Conservation (phyloP, 2,113 vertebrate species). For the Semicossyphus pulcher region DNA sequence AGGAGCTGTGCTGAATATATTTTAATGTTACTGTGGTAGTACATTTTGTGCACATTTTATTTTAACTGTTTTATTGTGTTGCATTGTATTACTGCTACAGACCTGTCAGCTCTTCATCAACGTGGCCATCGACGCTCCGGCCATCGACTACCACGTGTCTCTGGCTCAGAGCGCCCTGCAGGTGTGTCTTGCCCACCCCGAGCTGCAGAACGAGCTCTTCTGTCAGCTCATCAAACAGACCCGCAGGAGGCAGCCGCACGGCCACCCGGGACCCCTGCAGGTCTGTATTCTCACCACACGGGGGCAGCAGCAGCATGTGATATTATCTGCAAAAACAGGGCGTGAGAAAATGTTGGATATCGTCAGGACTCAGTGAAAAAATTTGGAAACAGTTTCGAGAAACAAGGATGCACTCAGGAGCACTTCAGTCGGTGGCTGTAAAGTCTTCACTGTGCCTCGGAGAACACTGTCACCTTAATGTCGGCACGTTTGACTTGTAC, state of each 20-base stretch:
- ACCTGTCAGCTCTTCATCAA: constrained; percentile 99
- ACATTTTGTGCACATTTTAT: not conserved
- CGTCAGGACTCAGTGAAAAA: no score
- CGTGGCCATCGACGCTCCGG: constrained; percentile 94
- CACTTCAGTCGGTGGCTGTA: no score
- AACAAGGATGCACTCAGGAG: no score
- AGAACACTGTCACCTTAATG: no score
- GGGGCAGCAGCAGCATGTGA: constrained; percentile 39
- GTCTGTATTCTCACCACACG: constrained; percentile 76
- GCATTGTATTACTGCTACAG: no score
- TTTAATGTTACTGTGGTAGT: not conserved
- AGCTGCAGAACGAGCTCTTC: constrained; percentile 97
- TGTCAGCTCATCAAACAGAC: constrained; percentile 98
- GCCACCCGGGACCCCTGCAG: constrained; percentile 91
- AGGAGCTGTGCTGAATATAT: not conserved
- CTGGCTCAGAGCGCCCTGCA: constrained; percentile 97
- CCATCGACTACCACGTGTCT: constrained; percentile 98
- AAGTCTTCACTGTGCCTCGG: no score
- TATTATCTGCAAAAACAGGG: not conserved
- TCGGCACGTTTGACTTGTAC: no score
- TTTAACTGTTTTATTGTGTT: not conserved
- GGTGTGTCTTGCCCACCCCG: constrained; percentile 94
- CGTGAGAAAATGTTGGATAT: not conserved
- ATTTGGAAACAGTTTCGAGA: no score
- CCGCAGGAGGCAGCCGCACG: constrained; percentile 87